Evolutionary conservation across 2,113 vertebrate species (phyloP), one percentile per base, ranked within the genome.

Genomic region (Haemorhous mexicanus): DNA sequence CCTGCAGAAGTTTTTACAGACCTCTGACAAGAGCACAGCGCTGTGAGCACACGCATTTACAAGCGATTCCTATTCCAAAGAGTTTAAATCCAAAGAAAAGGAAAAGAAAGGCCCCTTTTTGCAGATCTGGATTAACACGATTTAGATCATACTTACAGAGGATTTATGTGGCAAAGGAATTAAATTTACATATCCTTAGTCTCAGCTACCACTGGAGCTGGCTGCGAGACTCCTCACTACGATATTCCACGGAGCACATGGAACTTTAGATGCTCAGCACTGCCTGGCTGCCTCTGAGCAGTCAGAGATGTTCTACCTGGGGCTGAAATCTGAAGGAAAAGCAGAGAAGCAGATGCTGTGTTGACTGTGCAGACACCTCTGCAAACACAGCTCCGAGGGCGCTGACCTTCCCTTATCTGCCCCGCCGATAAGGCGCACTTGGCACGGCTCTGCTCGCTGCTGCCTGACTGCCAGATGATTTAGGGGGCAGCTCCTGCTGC

Each of bases 371-470:
- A 39, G 8, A 93, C 77, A 85, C 89, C 83, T 94, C 92, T 76
- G 84, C 58, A 86, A 93, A 93, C 82, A 93, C 41, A 13, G 53
- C 84, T 93, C 33, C 5, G 8, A 96, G 95, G 94, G 93, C 94
- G 76, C 87, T 81, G 92, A 94, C 96, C 93, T 94, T 9, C 76
- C 24, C 95, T 97, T 91, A 93, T 93, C 95, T 82, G 87, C 59
- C 9, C 90, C 44, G 2, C 55, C 6, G 93, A 78, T 94, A 92
- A 92, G 8, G 63, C 1, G 70, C 89, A 49, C 92, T 93, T 96
- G 95, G 96, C 92, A 47, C 62, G 56, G 82, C 28, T 23, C 87
- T 37, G 85, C 72, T 94, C 85, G 27, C 47, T 46, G 92, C 92
- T 79, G 78, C 92, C 62, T 92, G 87, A 59, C 92, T 90, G 86